These are phyloP conservation scores for Pissodes strobi DNA, from an alignment of 1,140 invertebrate genomes.

Conservation along the genomic window DNA sequence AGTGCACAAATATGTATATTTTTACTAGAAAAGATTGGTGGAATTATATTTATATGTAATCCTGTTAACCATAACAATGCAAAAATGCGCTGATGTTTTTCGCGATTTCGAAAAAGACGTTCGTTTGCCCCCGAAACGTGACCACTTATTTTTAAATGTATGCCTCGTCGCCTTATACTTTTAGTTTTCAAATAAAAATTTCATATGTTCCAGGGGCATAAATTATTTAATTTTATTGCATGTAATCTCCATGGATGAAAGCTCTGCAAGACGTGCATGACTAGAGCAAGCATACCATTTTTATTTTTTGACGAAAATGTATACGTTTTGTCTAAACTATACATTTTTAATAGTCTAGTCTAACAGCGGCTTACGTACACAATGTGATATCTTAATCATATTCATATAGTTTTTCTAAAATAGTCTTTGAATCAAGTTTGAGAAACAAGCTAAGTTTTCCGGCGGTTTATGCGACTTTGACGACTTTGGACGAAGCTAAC, in stretches of 20 bases:
- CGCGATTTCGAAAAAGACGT: neutral
- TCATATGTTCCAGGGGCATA: neutral
- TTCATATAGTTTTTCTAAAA: no score
- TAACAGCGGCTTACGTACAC: no score
- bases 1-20: no score
- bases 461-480: no score
- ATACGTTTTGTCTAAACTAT: neutral
- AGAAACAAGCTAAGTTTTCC: no score
- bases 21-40: no score
- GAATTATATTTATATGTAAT: no score
- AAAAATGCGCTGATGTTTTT: neutral
- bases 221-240: slow-evolving; percentile 12
- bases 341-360: neutral
- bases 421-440: no score
- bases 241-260: slow-evolving; percentile 11
- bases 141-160: slow-evolving; percentile 12
- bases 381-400: no score
- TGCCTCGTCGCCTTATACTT: neutral
- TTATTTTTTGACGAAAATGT: neutral
- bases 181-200: slow-evolving; percentile 6
- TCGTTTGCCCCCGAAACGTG: slow-evolving; percentile 2
- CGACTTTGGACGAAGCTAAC: no score
- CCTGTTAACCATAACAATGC: no score
- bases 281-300: neutral
- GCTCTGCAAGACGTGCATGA: slow-evolving; percentile 6